These are phyloP conservation scores for Nezara viridula DNA, from an alignment of 2,888 invertebrate genomes.

Conservation along the genomic window DNA sequence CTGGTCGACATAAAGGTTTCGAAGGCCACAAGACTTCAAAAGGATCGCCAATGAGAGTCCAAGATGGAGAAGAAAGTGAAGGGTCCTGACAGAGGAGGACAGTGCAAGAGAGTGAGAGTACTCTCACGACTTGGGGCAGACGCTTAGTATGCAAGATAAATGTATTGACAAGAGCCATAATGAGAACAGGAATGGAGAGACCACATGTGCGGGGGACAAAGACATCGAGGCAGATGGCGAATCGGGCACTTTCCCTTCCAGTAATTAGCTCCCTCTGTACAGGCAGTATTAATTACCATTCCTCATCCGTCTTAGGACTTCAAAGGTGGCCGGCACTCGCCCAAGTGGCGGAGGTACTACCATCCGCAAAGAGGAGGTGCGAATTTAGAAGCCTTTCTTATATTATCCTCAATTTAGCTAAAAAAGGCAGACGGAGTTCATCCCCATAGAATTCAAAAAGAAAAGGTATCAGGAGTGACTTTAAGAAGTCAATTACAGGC, in stretches of 20 bases:
- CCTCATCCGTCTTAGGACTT: conserved; percentile 33
- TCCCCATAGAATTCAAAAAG: not conserved
- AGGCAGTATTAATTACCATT: conserved; percentile 33
- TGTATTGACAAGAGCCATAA: conserved; percentile 35
- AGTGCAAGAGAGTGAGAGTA: conserved; percentile 16
- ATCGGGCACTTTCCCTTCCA: conserved; percentile 12
- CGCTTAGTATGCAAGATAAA: conserved; percentile 21
- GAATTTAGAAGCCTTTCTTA: not conserved
- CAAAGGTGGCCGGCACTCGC: not conserved
- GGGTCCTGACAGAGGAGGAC: not conserved
- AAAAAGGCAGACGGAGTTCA: not conserved
- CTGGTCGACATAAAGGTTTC: too few species aligned
- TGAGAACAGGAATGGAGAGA: not conserved
- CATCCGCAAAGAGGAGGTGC: not conserved
- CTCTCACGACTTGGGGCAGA: conserved; percentile 6
- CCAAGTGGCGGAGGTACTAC: not conserved
- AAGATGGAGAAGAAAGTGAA: conserved; percentile 16
- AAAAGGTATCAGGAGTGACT: not conserved
- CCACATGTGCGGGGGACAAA: conserved; percentile 17
- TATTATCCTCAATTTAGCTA: not conserved
- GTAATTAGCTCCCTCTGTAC: conserved; percentile 11
- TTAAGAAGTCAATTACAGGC: not conserved
- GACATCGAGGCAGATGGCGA: conserved; percentile 32
- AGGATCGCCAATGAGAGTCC: not conserved
- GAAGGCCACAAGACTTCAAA: not conserved